Evolutionary conservation across 1,140 invertebrate genomes (phyloP).

Genomic region (Drosophila prosaltans): DNA sequence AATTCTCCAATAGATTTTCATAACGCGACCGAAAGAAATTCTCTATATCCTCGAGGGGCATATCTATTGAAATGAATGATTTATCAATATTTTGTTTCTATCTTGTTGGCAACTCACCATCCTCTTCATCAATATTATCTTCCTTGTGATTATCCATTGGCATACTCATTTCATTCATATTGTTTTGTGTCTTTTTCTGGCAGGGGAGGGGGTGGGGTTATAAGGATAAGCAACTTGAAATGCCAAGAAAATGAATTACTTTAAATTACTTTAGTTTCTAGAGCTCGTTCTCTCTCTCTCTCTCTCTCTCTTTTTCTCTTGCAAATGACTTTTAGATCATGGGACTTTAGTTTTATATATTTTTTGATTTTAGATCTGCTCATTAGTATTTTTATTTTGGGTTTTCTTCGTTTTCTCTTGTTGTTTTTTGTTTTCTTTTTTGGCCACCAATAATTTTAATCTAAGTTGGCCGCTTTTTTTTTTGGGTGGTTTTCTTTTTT

Average conservation of each 20-base stretch:
- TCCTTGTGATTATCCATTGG: background rate
- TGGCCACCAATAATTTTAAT: background rate
- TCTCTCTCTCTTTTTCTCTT: too few species aligned
- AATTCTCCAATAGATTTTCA: background rate
- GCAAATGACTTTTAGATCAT: conserved; percentile 9
- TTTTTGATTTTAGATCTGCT: background rate
- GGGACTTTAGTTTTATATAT: background rate
- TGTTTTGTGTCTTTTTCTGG: background rate
- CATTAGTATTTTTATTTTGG: background rate
- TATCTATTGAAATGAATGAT: background rate
- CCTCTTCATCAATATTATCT: background rate
- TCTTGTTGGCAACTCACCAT: background rate
- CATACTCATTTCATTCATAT: background rate
- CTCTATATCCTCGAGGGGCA: conserved; percentile 3
- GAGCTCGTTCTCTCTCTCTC: too few species aligned
- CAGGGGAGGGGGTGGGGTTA: too few species aligned
- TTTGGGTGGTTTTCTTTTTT: background rate
- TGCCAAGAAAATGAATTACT: background rate
- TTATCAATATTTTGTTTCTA: too few species aligned
- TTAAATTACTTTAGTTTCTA: background rate
- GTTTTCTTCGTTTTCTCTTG: background rate
- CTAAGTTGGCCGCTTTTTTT: background rate
- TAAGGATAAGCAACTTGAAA: background rate
- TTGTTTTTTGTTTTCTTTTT: background rate
- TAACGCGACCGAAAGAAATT: background rate